Percentiles rank a stretch among this genome's conserved stretches.
These are phyloP conservation scores for Tetrao urogallus DNA, from an alignment of 2,113 vertebrate species.

Conservation along the genomic window DNA sequence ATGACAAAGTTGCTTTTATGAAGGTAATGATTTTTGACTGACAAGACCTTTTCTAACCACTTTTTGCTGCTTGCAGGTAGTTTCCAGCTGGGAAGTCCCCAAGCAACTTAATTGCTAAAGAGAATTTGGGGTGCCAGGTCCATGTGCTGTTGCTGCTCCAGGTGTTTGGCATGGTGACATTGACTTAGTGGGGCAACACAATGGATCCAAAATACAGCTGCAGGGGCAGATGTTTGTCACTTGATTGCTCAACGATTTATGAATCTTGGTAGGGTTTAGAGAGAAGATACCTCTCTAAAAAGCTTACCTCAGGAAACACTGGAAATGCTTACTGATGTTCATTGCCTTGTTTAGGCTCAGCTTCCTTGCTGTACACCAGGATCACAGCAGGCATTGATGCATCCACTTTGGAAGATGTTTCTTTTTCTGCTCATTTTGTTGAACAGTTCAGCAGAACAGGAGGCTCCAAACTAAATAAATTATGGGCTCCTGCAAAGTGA, in stretches of 20 bases:
- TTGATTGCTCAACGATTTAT: not conserved
- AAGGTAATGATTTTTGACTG: conserved; percentile 81
- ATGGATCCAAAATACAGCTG: not conserved
- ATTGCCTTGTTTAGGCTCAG: not conserved
- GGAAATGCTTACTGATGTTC: conserved; percentile 12
- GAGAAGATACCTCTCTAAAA: not conserved
- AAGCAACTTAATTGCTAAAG: not conserved
- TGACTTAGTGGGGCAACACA: not conserved
- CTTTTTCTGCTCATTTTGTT: conserved; percentile 38
- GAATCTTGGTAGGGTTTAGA: not conserved
- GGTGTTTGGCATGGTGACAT: not conserved
- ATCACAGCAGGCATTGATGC: conserved; percentile 21
- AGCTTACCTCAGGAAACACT: not conserved
- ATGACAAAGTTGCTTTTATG: conserved; percentile 86
- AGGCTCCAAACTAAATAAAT: not conserved
- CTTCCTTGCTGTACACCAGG: conserved; percentile 14
- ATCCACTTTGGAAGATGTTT: not conserved
- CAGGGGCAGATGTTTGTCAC: not conserved
- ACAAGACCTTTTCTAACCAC: not conserved
- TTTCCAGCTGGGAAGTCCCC: not conserved
- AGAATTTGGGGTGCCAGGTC: not conserved
- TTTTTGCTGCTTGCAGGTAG: not conserved
- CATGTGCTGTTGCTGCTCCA: not conserved
- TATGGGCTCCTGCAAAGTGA: not conserved
- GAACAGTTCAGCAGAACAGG: conserved; percentile 17